phyloP scores from a whole-genome alignment of 2,797 vertebrate genomes.

The Trachops cirrhosus region DNA sequence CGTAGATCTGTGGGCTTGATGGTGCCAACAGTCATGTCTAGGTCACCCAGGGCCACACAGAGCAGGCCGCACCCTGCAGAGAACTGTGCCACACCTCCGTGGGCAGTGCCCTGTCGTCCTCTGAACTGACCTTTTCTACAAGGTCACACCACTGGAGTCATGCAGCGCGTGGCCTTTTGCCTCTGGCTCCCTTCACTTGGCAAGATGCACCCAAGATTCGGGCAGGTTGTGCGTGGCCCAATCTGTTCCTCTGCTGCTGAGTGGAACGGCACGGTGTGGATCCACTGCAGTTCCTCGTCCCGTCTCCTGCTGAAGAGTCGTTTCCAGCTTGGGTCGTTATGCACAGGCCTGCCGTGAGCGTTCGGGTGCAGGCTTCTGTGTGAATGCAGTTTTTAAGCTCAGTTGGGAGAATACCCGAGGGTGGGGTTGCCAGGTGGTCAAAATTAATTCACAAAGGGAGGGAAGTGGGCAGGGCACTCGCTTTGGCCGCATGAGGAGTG shows the following conservation, averaged over 20 bases:
- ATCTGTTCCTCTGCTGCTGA: not conserved
- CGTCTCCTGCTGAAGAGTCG: not conserved
- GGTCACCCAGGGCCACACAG: not conserved
- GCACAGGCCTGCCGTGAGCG: not conserved
- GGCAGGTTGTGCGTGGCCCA: not conserved
- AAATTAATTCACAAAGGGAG: not conserved
- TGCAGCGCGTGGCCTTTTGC: not conserved
- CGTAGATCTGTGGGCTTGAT: not conserved
- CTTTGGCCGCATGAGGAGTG: not conserved
- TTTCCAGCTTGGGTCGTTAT: not conserved
- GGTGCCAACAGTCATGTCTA: not conserved
- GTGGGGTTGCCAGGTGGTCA: not conserved
- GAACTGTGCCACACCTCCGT: not conserved
- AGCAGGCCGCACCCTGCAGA: not conserved
- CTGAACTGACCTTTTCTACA: too few relatives aligned
- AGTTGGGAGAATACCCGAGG: not conserved
- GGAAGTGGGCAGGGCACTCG: not conserved
- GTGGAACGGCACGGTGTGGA: too few relatives aligned
- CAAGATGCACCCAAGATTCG: not conserved
- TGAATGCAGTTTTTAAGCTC: not conserved
- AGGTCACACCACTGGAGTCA: not conserved
- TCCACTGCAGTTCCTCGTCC: fast-evolving
- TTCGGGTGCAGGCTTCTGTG: not conserved
- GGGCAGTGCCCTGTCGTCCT: not conserved
- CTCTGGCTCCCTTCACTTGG: not conserved